Evolutionary conservation across 1,140 invertebrate species (phyloP), one percentile per base, ranked within the genome.

Genomic region (Conus ventricosus): DNA sequence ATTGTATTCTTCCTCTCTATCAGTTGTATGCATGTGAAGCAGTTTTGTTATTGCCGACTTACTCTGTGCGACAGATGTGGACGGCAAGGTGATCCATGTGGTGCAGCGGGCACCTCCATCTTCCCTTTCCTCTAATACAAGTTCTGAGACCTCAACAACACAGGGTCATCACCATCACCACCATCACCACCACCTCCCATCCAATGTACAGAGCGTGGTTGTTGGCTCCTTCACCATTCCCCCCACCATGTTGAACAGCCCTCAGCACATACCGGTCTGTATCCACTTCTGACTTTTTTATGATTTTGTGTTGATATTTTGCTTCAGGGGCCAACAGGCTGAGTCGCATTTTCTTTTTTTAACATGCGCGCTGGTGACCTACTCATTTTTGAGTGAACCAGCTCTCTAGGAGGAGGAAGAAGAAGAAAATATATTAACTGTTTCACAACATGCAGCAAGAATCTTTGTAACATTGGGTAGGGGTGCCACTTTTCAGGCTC

Each of bases 31-130:
- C 39, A 39, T 39, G 39, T 39, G 0, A 39, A 39, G 0, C 3
- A 39, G 39, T 39, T 39, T 39, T 39, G 39, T 39, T 39, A 39
- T 39, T 39, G 39, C 39, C 3, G 39, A 39, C 39, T 39, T 39
- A 39, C 39, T 39, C 0, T 39, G 39, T 39, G 39, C 3, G 39
- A 39, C 93, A 98, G 98, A 98, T 96, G 97, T 99, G 17, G 96
- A 98, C 95, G 98, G 97, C 4, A 99, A 99, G 95, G 98, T 98
- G 25, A 96, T 99, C 82, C 98, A 99, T 95, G 96, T 99, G 92
- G 98, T 99, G n/a, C 97, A 98, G 95, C 96, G 97, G 63, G 93
- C 96, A 8, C 97, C 97, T 8, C 98, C 98, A 53, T 89, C 27
- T 96, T 96, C 76, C 94, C 88, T 91, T 67, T 75, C 88, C 83